Percentiles rank a stretch among this genome's conserved stretches.
phyloP scores from a whole-genome alignment of 92 coral and sea anemone species.

The Zoanthus gigantus region DNA sequence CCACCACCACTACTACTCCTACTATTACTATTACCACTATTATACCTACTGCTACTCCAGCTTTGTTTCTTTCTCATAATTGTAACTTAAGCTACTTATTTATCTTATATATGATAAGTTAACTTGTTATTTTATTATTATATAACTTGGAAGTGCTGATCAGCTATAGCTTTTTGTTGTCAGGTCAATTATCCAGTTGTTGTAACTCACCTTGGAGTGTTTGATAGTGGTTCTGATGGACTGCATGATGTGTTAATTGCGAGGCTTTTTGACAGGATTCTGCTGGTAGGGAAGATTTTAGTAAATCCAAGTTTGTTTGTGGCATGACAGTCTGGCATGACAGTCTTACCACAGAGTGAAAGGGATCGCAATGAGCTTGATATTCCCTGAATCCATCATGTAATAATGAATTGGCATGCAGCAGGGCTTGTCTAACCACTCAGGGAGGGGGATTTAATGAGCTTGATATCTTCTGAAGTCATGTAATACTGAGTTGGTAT shows the following conservation, averaged over 20 bases:
- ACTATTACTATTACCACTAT: neutral
- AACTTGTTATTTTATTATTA: too few species aligned
- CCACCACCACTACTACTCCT: neutral
- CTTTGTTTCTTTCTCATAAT: neutral
- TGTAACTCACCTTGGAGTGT: conserved; percentile 89
- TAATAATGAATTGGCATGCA: too few species aligned
- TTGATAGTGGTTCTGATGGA: conserved; percentile 87
- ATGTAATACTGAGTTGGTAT: too few species aligned
- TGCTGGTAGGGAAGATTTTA: conserved; percentile 60
- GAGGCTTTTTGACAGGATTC: conserved; percentile 80
- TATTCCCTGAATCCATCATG: too few species aligned
- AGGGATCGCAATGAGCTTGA: too few species aligned
- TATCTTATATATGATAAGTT: neutral
- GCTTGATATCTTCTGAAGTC: too few species aligned
- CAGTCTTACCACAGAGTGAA: too few species aligned
- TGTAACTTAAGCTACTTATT: too few species aligned
- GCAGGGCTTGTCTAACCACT: too few species aligned
- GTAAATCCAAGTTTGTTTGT: too few species aligned
- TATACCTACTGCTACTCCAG: neutral
- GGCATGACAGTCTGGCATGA: too few species aligned
- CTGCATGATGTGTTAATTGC: conserved; percentile 60
- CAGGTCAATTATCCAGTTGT: conserved; percentile 93
- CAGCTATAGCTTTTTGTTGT: neutral
- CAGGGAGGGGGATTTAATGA: too few species aligned
- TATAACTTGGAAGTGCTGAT: neutral